These are phyloP conservation scores for Epinotia nisella DNA, from an alignment of 2,888 invertebrate species.

Conservation along the genomic window DNA sequence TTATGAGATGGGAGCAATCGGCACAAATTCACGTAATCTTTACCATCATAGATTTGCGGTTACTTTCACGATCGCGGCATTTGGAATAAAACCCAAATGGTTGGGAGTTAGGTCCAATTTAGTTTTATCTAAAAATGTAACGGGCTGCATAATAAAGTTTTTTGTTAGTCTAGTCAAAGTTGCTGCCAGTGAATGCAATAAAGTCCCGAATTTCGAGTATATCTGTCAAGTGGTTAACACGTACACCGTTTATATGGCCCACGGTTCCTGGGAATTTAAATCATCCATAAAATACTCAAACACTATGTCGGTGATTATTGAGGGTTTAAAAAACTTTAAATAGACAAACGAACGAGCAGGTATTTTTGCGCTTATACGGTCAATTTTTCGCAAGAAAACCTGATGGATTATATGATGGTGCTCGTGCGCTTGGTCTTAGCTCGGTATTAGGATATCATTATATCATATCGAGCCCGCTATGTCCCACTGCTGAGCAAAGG, in stretches of 20 bases:
- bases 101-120: not conserved
- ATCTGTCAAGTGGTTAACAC: conserved; percentile 66
- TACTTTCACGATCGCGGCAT: not conserved
- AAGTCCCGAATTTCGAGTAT: conserved; percentile 57
- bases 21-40: conserved; percentile 14
- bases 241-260: conserved; percentile 64
- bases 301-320: conserved; percentile 7
- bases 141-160: not conserved
- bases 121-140: not conserved
- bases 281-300: conserved; percentile 21
- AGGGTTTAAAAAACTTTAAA: not conserved
- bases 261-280: conserved; percentile 30
- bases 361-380: not conserved
- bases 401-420: not conserved
- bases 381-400: not conserved
- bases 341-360: not conserved
- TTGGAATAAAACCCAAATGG: not conserved
- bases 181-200: conserved; percentile 45
- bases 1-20: conserved; percentile 25
- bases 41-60: not conserved
- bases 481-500: too few relatives aligned
- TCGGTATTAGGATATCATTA: too few relatives aligned
- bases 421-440: too few relatives aligned
- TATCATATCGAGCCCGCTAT: too few relatives aligned
- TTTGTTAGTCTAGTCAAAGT: conserved; percentile 41